Evolutionary conservation across 2,797 vertebrate species (phyloP).

Genomic region (Gastrophryne carolinensis): DNA sequence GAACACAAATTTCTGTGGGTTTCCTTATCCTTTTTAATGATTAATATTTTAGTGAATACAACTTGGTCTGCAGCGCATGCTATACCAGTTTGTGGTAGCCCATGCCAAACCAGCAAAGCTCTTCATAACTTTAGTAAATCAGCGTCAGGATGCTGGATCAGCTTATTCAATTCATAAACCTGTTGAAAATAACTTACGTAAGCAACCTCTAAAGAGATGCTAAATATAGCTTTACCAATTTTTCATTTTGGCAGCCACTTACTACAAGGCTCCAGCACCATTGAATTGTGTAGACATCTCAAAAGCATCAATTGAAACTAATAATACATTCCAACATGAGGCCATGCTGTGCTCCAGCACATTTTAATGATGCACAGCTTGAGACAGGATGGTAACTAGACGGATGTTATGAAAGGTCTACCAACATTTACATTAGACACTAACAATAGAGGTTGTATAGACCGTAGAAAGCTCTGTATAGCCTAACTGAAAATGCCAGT

Average conservation of each 20-base stretch:
- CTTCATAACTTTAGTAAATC: too few relatives aligned
- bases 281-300: conserved; percentile 37
- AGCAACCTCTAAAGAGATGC: conserved; percentile 5
- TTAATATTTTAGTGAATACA: too few relatives aligned
- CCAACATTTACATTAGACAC: neutral
- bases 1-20: too few relatives aligned
- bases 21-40: too few relatives aligned
- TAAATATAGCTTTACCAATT: conserved; percentile 28
- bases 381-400: neutral
- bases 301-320: conserved; percentile 36
- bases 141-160: neutral
- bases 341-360: conserved; percentile 5
- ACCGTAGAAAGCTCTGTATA: too few relatives aligned
- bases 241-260: conserved; percentile 18
- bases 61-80: too few relatives aligned
- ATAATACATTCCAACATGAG: conserved; percentile 25
- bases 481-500: too few relatives aligned
- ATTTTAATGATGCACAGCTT: conserved; percentile 13
- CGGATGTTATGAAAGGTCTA: conserved; percentile 6
- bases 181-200: conserved; percentile 34
- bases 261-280: conserved; percentile 16
- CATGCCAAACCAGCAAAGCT: too few relatives aligned
- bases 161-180: conserved; percentile 9
- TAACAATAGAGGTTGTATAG: too few relatives aligned
- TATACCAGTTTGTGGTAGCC: too few relatives aligned